Conservation (phyloP, 2,797 vertebrate species). For the Eulemur coronatus region DNA sequence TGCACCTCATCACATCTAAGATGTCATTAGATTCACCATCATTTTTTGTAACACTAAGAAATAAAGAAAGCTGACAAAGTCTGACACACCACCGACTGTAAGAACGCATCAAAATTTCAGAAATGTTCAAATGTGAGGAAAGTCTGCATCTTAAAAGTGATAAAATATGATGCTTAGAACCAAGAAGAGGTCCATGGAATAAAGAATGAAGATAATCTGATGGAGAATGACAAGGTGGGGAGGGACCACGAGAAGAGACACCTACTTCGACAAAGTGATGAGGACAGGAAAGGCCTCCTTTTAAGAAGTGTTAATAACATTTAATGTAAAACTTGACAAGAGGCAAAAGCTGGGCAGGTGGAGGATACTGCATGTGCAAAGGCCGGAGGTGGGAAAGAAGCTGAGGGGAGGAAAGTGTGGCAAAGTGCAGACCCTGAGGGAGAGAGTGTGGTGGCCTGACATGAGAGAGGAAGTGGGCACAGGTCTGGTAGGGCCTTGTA, state of each 20-base stretch:
- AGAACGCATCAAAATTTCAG: neutral
- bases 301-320: neutral
- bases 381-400: neutral
- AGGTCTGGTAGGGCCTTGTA: neutral
- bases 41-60: neutral
- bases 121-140: too few species aligned
- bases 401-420: neutral
- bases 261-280: neutral
- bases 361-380: neutral
- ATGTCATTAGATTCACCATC: rapidly evolving
- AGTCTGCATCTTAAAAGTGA: neutral
- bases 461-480: neutral
- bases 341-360: too few species aligned
- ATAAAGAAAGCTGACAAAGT: neutral
- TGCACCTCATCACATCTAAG: too few species aligned
- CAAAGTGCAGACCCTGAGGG: neutral
- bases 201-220: neutral
- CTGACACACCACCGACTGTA: neutral
- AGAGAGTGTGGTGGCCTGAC: rapidly evolving
- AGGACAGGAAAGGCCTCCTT: neutral
- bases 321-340: neutral
- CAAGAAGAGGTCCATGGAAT: neutral
- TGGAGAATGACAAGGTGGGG: neutral
- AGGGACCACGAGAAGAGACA: neutral
- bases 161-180: neutral